Percentiles rank a stretch among this genome's conserved stretches.
Conservation (phyloP, 1,140 invertebrate species). For the Chrysomallon squamiferum region DNA sequence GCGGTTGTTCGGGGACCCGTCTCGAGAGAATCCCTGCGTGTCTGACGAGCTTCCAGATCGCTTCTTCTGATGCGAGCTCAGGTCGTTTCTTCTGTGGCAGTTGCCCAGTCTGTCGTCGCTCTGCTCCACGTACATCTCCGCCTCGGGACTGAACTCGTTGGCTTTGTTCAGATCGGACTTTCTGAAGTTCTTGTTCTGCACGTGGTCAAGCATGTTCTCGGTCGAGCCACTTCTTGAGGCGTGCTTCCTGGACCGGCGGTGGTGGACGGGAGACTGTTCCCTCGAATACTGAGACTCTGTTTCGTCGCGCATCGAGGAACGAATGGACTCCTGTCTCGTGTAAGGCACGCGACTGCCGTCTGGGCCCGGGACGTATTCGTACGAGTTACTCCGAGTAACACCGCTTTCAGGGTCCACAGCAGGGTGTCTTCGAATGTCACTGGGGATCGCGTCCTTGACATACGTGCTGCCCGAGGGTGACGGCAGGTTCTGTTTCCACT, state of each 20-base stretch:
- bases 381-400: slow-evolving; percentile 14
- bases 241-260: slow-evolving; percentile 12
- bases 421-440: slow-evolving; percentile 30
- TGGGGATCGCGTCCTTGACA: slow-evolving; percentile 10
- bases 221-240: slow-evolving; percentile 25
- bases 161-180: slow-evolving; percentile 77
- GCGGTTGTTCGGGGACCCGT: slow-evolving; percentile 44
- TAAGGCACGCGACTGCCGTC: too few relatives aligned
- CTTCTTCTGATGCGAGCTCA: slow-evolving; percentile 11
- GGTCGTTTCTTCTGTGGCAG: slow-evolving; percentile 16
- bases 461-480: slow-evolving; percentile 22
- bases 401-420: slow-evolving; percentile 22
- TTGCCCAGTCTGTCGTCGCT: slow-evolving; percentile 13
- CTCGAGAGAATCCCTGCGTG: slow-evolving; percentile 41
- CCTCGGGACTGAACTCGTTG: slow-evolving; percentile 28
- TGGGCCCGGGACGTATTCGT: slow-evolving; percentile 10
- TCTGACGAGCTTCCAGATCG: slow-evolving; percentile 47
- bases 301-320: background rate
- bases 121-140: slow-evolving; percentile 29
- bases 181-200: slow-evolving; percentile 76
- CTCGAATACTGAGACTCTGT: slow-evolving; percentile 2
- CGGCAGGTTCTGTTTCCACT: slow-evolving; percentile 53
- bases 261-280: slow-evolving; percentile 13
- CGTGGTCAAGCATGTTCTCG: slow-evolving; percentile 41
- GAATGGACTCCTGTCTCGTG: slow-evolving; percentile 2